Evolutionary conservation across 2,797 vertebrate species (phyloP).

Genomic region (Rousettus madagascariensis): DNA sequence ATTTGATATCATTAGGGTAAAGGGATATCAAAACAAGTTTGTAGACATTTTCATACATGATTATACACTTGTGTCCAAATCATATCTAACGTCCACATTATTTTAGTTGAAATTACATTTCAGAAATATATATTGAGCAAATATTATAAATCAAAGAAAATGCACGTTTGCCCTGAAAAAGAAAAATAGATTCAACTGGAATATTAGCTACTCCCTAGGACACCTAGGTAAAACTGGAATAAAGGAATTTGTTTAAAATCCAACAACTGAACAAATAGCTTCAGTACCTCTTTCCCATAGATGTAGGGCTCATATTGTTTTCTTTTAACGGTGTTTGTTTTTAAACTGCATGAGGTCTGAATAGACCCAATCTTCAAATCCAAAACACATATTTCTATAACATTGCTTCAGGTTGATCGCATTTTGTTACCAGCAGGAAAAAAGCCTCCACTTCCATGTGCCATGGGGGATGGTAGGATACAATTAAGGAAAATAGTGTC

Average conservation of each 20-base stretch:
- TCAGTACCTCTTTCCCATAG: background rate
- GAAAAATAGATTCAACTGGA: background rate
- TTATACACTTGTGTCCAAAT: background rate
- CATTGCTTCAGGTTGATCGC: conserved; percentile 46
- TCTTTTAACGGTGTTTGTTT: conserved; percentile 60
- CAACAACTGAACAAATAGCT: background rate
- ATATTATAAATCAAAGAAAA: background rate
- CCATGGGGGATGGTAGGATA: background rate
- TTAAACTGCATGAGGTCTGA: conserved; percentile 57
- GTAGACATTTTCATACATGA: background rate
- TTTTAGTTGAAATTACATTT: conserved; percentile 43
- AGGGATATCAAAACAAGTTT: background rate
- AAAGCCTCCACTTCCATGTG: conserved; percentile 48
- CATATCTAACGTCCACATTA: background rate
- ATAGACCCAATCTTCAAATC: conserved; percentile 59
- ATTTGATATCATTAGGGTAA: background rate
- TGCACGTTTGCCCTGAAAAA: background rate
- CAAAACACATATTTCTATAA: conserved; percentile 62
- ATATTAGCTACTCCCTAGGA: conserved; percentile 14
- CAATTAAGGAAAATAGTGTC: conserved; percentile 42
- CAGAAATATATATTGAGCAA: background rate
- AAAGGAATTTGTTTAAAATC: conserved; percentile 46
- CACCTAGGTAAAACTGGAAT: background rate
- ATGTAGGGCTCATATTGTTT: conserved; percentile 36
- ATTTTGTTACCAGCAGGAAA: conserved; percentile 59